Base-by-base conservation (phyloP, 2,797 vertebrate species). In the Tragopan temminckii region DNA sequence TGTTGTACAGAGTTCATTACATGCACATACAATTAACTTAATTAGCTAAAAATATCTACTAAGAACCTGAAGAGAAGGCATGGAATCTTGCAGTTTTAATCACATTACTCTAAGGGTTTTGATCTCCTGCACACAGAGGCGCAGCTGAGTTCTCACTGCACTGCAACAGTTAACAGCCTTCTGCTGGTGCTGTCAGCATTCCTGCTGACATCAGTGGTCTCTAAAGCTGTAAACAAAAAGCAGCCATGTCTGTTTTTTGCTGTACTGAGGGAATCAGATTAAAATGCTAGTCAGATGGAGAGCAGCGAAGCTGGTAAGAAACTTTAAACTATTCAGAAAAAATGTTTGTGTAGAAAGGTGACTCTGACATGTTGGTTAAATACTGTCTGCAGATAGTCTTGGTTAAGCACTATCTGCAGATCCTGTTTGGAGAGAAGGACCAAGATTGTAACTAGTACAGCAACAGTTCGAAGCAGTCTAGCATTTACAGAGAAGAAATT, bases 201-300 rank as follows among this genome's bases (percentile, higher is more conserved):
- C 66, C 79, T 0, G 74, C 93, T 97, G 96, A 97, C 95, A 96
- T 89, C 95, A 96, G 93, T 84, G 88, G 2, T 67, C 72, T 88
- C 72, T 55, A 42, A 38, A 93, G 74, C 95, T 76, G 93, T 94
- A 92, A 96, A 92, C 93, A 96, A 48, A 95, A 35, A 70, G 87
- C 87, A 93, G 95, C 96, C 94, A 94, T 96, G 90, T 88, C 96
- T 88, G 62, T 31, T 91, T 67, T 58, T 58, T 79, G 50, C 55
- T 88, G 14, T n/a, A 0, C 76, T 40, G 45, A 53, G 48, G 40
- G 80, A 76, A 59, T 84, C 64, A 42, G 20, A 72, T 68, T 72
- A 80, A 89, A 90, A 85, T 89, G 70, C 57, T 45, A 57, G 76
- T 31, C 90, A 83, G 78, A 97, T 97, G 96, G 95, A 95, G 87